These are phyloP conservation scores for Diphyllodes magnificus DNA, from an alignment of 2,113 vertebrate genomes.

Conservation along the genomic window DNA sequence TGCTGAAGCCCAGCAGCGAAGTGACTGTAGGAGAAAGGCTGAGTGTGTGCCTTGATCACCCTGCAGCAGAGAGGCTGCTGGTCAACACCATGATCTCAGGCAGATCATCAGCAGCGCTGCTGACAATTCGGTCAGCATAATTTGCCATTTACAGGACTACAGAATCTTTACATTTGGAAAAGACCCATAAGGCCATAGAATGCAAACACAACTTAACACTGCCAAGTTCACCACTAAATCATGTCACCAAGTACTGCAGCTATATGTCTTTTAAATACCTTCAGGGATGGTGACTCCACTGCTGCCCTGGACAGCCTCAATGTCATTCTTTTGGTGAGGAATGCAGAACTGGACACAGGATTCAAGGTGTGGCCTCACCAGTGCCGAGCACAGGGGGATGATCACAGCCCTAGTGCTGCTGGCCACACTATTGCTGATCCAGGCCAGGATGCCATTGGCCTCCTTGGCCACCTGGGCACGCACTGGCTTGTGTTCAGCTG, in stretches of 20 bases:
- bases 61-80: background rate
- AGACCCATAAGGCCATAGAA: background rate
- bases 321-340: background rate
- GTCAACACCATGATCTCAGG: rapidly evolving
- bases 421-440: background rate
- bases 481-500: background rate
- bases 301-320: background rate
- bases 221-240: background rate
- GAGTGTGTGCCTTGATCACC: rapidly evolving
- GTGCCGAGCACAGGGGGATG: rapidly evolving
- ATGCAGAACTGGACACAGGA: background rate
- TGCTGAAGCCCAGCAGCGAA: background rate
- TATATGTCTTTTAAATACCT: background rate
- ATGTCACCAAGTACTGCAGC: background rate
- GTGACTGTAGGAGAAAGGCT: background rate
- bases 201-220: background rate
- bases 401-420: background rate
- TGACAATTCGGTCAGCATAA: background rate
- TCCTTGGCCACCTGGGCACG: background rate
- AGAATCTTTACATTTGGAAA: background rate
- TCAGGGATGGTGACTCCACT: too few species aligned
- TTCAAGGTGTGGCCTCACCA: rapidly evolving
- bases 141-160: background rate
- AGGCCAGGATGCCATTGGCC: background rate
- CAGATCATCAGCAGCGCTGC: background rate